Evolutionary conservation across 2,888 invertebrate species (phyloP).

Genomic region (Cryptosula pallasiana): DNA sequence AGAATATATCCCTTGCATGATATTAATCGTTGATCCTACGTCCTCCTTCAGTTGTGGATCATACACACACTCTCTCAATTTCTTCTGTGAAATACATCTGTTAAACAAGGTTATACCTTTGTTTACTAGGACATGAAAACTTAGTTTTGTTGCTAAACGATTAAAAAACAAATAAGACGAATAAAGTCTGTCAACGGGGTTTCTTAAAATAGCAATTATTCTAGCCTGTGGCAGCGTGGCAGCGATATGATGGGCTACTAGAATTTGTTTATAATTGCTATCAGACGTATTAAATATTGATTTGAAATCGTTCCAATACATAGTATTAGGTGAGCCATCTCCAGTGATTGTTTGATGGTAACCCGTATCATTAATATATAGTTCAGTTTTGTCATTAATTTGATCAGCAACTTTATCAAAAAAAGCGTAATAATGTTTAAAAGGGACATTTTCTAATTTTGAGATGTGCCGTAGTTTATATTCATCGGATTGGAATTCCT

Average conservation of each 20-base stretch:
- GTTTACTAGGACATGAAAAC: background rate
- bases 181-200: constrained; percentile 4
- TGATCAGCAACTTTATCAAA: background rate
- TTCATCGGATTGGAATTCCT: background rate
- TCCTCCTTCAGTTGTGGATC: background rate
- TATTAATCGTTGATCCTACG: background rate
- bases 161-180: constrained; percentile 18
- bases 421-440: constrained; percentile 19
- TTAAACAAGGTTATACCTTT: background rate
- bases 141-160: background rate
- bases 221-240: background rate
- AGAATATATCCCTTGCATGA: constrained; percentile 19
- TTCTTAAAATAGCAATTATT: background rate
- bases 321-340: constrained; percentile 13
- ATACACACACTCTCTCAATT: background rate
- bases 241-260: constrained; percentile 10
- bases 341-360: background rate
- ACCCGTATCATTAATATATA: background rate
- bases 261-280: background rate
- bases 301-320: constrained; percentile 17
- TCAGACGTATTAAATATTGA: background rate
- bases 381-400: background rate
- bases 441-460: background rate
- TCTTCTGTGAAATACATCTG: background rate
- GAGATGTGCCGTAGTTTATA: background rate